A percentile compares a stretch with the other conserved stretches of the same genome.
Evolutionary conservation across 2,888 invertebrate genomes (phyloP).

Genomic region (Mesodorylaimus sp.): DNA sequence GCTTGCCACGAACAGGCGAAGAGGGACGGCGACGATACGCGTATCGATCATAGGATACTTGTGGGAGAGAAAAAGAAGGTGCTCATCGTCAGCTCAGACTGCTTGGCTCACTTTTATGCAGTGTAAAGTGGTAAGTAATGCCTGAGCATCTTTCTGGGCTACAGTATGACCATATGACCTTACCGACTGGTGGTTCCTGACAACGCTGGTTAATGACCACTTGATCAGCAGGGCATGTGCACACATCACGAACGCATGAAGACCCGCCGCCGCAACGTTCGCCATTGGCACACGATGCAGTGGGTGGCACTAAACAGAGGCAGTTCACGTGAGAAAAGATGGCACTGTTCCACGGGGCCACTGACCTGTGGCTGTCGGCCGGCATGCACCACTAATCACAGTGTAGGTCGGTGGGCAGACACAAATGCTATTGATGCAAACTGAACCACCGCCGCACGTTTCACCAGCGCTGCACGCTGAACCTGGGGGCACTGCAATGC

Average conservation of each 20-base stretch:
- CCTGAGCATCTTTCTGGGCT: too few species aligned
- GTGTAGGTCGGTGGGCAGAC: slow-evolving; percentile 16
- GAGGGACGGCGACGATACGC: too few species aligned
- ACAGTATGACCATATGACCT: background rate
- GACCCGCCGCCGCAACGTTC: slow-evolving; percentile 15
- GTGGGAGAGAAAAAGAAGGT: too few species aligned
- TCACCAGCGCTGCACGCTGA: background rate
- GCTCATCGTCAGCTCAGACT: too few species aligned
- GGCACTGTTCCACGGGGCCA: background rate
- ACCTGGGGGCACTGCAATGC: slow-evolving; percentile 12
- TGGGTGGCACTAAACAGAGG: slow-evolving; percentile 8
- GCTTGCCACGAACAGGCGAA: too few species aligned
- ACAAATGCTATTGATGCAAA: slow-evolving; percentile 1
- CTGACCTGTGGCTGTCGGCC: background rate
- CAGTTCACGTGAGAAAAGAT: too few species aligned
- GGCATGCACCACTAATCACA: background rate
- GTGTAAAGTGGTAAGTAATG: too few species aligned
- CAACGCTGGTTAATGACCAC: slow-evolving; percentile 7
- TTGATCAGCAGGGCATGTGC: slow-evolving; percentile 16
- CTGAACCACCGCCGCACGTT: slow-evolving; percentile 8
- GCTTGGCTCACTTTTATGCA: too few species aligned
- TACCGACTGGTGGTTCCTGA: slow-evolving; percentile 1
- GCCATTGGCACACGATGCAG: background rate
- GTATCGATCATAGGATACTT: too few species aligned
- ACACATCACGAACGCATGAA: slow-evolving; percentile 14